Conservation (phyloP, 2,113 vertebrate species). For the Gavialis gangeticus region DNA sequence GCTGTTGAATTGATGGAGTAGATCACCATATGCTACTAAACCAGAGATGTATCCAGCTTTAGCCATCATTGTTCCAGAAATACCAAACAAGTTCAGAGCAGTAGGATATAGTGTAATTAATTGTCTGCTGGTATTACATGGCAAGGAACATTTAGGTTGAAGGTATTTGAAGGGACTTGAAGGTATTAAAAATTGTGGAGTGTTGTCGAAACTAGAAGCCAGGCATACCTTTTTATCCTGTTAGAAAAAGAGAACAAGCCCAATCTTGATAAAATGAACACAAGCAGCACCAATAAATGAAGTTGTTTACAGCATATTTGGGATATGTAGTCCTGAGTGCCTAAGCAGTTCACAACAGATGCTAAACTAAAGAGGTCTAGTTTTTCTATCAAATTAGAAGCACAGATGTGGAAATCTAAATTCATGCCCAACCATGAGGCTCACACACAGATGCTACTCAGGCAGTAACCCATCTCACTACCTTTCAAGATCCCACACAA, state of each 20-base stretch:
- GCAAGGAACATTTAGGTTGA: background rate
- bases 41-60: background rate
- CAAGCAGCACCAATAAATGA: background rate
- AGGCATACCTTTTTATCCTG: background rate
- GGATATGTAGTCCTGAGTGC: background rate
- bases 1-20: background rate
- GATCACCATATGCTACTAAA: background rate
- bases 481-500: background rate
- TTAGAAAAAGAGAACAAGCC: background rate
- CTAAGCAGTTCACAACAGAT: background rate
- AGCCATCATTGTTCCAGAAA: background rate
- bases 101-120: background rate
- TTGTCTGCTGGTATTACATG: background rate
- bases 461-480: rapidly evolving
- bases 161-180: background rate
- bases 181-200: background rate
- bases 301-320: rapidly evolving
- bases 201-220: background rate
- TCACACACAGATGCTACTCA: background rate
- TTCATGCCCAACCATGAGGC: background rate
- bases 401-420: background rate
- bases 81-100: background rate
- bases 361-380: background rate
- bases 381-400: background rate
- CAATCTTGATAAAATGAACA: background rate